Evolutionary conservation across 1,140 invertebrate species (phyloP), one percentile per base, ranked within the genome.

Genomic region (Anastrepha ludens): DNA sequence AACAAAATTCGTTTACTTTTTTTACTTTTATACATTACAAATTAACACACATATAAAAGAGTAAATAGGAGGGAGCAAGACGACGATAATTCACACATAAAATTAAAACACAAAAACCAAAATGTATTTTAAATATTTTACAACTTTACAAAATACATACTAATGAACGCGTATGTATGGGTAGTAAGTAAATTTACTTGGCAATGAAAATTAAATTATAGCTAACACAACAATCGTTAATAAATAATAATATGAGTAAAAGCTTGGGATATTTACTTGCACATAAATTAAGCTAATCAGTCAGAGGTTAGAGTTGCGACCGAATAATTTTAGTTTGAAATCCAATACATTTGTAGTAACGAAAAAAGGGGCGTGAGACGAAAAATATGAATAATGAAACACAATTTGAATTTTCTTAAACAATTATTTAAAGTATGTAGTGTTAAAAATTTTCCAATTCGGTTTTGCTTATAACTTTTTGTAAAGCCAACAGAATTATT

Each of bases 201-300:
- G 41, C 39, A 74, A 74, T 74, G 41, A 74, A 74, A 74, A 74
- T 55, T 55, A 8, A 29, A 62, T n/a, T n/a, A n/a, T 62, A 62
- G 15, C 5, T n/a, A 55, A 55, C 20, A 29, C 47, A 74, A 74
- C 39, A 74, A 17, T 29, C 44, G 17, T 81, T 20, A 7, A 81
- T 81, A 55, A 11, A 55, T 55, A 8, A 11, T 58, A 55, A 81
- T 20, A 81, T 17, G 47, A 11, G 20, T 55, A 55, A 81, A 81
- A 81, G 67, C 67, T 81, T 81, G 20, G 74, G 47, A 58, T 50
- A 55, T 81, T 29, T 50, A n/a, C 47, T 20, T 81, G n/a, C 41
- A 81, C 44, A 81, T 50, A n/a, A 81, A 55, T 81, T 81, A 81
- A 81, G 41, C 47, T 81, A 81, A 81, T 81, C 74, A 55, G 74